Percentiles rank a stretch among this genome's conserved stretches.
phyloP scores from a whole-genome alignment of 2,113 vertebrate genomes.

The Miniopterus natalensis region DNA sequence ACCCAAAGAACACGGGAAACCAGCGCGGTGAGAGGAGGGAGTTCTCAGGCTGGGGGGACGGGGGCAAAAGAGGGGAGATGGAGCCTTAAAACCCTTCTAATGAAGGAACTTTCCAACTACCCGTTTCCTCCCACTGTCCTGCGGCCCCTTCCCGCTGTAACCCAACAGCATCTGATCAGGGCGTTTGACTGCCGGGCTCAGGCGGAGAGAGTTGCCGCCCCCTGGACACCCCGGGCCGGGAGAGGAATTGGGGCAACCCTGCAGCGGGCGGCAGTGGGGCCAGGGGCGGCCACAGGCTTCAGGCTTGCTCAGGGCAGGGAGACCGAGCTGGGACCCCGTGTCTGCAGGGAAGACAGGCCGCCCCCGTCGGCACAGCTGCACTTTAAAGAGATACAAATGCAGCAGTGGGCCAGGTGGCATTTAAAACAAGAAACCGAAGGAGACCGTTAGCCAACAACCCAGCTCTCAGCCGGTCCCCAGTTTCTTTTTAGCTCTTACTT shows the following conservation, averaged over 20 bases:
- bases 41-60: not conserved
- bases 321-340: not conserved
- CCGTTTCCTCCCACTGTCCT: not conserved
- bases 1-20: not conserved
- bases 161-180: not conserved
- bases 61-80: not conserved
- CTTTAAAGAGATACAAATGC: conserved; percentile 62
- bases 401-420: not conserved
- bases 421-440: conserved; percentile 46
- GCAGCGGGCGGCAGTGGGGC: not conserved
- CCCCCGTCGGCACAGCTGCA: conserved; percentile 19
- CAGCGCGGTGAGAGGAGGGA: not conserved
- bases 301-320: not conserved
- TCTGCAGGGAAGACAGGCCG: conserved; percentile 22
- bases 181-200: not conserved
- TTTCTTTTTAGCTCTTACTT: not conserved
- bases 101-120: not conserved
- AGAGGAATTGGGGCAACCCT: too few species aligned
- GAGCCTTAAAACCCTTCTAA: not conserved
- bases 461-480: not conserved
- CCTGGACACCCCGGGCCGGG: not conserved
- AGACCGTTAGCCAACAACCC: conserved; percentile 67
- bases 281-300: not conserved
- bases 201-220: not conserved
- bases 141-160: not conserved